Percentiles rank a stretch among this genome's conserved stretches.
Evolutionary conservation across 1,140 invertebrate species (phyloP).

Genomic region (Euwallacea fornicatus): DNA sequence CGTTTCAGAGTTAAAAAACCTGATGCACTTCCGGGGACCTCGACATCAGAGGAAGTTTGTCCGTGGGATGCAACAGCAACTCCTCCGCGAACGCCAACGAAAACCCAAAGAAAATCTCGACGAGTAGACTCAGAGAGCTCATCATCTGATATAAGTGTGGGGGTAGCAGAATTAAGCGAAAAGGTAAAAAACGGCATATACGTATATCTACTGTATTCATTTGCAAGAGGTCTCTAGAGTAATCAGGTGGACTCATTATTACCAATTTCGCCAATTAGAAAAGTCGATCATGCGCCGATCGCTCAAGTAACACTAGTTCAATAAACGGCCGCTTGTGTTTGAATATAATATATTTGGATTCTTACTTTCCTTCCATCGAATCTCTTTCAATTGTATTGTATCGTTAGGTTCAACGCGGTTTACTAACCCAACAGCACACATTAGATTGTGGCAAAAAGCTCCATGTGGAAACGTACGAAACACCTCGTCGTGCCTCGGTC

Average conservation of each 20-base stretch:
- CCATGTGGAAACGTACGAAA: conserved; percentile 48
- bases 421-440: conserved; percentile 64
- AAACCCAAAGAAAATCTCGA: conserved; percentile 57
- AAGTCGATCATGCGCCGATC: background rate
- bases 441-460: conserved; percentile 58
- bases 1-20: conserved; percentile 49
- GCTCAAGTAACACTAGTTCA: background rate
- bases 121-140: conserved; percentile 65
- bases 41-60: conserved; percentile 65
- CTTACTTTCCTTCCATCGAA: background rate
- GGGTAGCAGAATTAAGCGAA: conserved; percentile 62
- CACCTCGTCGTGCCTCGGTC: conserved; percentile 55
- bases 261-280: background rate
- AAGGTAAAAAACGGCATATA: conserved; percentile 47
- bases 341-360: background rate
- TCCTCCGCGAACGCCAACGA: conserved; percentile 47
- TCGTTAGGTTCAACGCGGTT: conserved; percentile 47
- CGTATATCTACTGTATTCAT: no score
- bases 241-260: background rate
- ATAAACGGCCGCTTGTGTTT: background rate
- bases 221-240: no score
- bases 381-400: background rate
- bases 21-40: conserved; percentile 52
- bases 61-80: conserved; percentile 63
- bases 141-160: conserved; percentile 71